phyloP scores from a whole-genome alignment of 2,113 vertebrate species.

The Gnathonemus longibarbis region DNA sequence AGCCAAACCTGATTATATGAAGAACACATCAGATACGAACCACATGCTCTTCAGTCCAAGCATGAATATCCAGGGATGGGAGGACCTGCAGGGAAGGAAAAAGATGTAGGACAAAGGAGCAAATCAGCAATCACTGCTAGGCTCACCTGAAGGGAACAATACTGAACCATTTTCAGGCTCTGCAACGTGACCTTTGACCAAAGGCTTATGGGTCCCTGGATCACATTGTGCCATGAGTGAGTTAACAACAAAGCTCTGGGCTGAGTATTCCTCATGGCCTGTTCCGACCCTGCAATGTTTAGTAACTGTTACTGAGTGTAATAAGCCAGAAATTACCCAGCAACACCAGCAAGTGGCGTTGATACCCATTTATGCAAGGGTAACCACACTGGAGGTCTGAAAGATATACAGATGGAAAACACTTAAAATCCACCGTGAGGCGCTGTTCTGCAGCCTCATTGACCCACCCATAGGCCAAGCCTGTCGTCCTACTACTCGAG shows the following conservation, averaged over 20 bases:
- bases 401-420: slow-evolving; percentile 30
- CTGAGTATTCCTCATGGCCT: slow-evolving; percentile 30
- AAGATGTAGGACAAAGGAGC: slow-evolving; percentile 4
- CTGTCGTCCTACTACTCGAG: slow-evolving; percentile 33
- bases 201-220: background rate
- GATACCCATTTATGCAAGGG: slow-evolving; percentile 22
- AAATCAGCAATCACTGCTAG: background rate
- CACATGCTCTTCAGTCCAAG: slow-evolving; percentile 95
- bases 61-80: slow-evolving; percentile 86
- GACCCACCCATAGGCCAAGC: slow-evolving; percentile 10
- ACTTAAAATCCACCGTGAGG: slow-evolving; percentile 27
- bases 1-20: background rate
- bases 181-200: background rate
- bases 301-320: slow-evolving; percentile 47
- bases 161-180: background rate
- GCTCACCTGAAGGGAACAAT: background rate
- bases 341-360: slow-evolving; percentile 50
- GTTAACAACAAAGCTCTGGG: slow-evolving; percentile 20
- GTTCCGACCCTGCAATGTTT: slow-evolving; percentile 44
- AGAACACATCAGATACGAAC: slow-evolving; percentile 63
- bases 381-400: slow-evolving; percentile 48
- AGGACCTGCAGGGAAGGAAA: slow-evolving; percentile 77
- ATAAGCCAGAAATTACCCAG: slow-evolving; percentile 49
- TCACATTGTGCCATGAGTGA: background rate
- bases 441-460: slow-evolving; percentile 35